Conservation (phyloP, 2,113 vertebrate genomes). For the Vanacampus margaritifer region DNA sequence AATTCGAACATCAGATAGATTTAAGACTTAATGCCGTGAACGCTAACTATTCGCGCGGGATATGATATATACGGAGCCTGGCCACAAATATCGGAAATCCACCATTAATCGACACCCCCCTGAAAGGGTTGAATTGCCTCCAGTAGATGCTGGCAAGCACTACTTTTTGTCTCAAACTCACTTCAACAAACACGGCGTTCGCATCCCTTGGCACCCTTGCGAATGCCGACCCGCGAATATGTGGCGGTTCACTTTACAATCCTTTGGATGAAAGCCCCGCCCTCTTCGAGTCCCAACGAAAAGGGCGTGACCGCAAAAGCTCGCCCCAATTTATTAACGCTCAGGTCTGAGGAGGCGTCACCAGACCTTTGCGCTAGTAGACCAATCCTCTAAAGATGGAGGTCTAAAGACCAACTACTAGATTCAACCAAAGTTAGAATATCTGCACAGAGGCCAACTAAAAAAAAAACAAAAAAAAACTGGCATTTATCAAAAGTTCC, state of each 20-base stretch:
- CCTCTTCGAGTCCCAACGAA: conserved; percentile 29
- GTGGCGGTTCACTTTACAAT: conserved; percentile 19
- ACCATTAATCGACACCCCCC: background rate
- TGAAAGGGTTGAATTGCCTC: background rate
- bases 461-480: no score
- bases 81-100: background rate
- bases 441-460: conserved; percentile 58
- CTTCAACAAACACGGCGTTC: background rate
- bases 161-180: background rate
- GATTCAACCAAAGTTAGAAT: conserved; percentile 67
- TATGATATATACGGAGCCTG: background rate
- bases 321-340: conserved; percentile 28
- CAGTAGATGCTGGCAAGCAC: background rate
- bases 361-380: conserved; percentile 32
- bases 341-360: conserved; percentile 32
- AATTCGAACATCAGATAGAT: conserved; percentile 25
- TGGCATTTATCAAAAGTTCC: conserved; percentile 33
- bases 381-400: conserved; percentile 57
- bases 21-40: background rate
- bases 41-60: background rate
- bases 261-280: conserved; percentile 44
- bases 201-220: background rate
- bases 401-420: conserved; percentile 51
- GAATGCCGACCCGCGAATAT: background rate
- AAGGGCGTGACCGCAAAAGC: conserved; percentile 27